Base-by-base conservation (phyloP, 2,113 vertebrate genomes). In the Psittacara wagleri region DNA sequence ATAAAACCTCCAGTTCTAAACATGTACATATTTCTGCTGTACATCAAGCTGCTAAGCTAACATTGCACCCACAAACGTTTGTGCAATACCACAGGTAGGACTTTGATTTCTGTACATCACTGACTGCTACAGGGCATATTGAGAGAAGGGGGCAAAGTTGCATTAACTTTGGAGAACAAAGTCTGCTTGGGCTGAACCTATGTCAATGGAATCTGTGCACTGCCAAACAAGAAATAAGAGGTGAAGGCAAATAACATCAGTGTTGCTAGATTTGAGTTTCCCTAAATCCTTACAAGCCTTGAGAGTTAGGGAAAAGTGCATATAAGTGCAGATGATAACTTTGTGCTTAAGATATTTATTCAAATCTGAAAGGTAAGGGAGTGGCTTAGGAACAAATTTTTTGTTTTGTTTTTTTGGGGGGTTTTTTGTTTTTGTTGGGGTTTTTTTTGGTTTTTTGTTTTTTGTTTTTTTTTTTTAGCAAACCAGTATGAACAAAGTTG, bases 81-180 rank as follows among this genome's bases (percentile, higher is more conserved):
- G 88, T 90, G 89, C 90, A 93, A 75, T 79, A 95, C 83, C 87
- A 92, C 86, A 73, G 80, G 81, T 28, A 92, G 64, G 90, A 96
- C 93, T 93, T 95, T 70, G 80, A 93, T 74, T 95, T 78, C 89
- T 88, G 90, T 79, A 81, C 85, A 83, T 92, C 83, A 67, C 90
- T 88, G 93, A 51, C 54, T 87, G 77, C 91, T 84, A 22, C 5
- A 41, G 52, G 59, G 37, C 33, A 13, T 7, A 35, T n/a, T 41
- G n/a, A 46, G 82, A 87, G 61, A 88, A 81, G 35, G 46, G 77
- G 5, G 17, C 70, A 63, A 91, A 84, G 35, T 8, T 63, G 72
- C 54, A 57, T 51, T 82, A 80, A 77, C 37, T 78, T 81, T 33
- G 68, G 69, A 90, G 83, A 92, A 69, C 76, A 59, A 80, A 83